These are phyloP conservation scores for Camponotus vicinus DNA, from an alignment of 1,140 invertebrate genomes.

Conservation along the genomic window DNA sequence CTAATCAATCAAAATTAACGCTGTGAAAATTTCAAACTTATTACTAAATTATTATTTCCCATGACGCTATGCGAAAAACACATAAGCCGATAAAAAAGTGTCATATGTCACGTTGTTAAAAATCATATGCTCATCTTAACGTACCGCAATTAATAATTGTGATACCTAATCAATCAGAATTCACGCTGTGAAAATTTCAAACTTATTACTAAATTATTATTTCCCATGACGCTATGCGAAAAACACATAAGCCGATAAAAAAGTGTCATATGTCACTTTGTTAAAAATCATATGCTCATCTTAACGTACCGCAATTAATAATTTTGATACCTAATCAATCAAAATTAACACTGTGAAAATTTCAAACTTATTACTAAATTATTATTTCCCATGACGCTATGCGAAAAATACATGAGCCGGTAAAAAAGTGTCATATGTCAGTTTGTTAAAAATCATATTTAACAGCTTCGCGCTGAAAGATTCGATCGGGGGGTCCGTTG, in stretches of 20 bases:
- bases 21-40: no score
- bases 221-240: background rate
- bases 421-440: no score
- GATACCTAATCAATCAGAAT: background rate
- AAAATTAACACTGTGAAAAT: background rate
- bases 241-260: background rate
- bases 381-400: background rate
- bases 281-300: no score
- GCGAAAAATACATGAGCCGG: background rate
- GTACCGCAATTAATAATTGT: no score
- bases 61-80: no score
- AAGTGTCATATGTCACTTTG: no score
- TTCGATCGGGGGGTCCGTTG: constrained; percentile 12
- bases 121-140: no score
- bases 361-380: background rate
- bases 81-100: no score
- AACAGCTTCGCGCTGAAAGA: background rate
- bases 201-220: background rate
- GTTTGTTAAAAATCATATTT: background rate
- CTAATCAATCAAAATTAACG: no score
- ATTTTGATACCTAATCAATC: background rate
- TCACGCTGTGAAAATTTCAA: background rate
- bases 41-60: no score
- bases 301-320: no score
- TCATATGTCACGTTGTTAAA: no score